Evolutionary conservation across 2,797 vertebrate species (phyloP).

Genomic region (Trachurus trachurus): DNA sequence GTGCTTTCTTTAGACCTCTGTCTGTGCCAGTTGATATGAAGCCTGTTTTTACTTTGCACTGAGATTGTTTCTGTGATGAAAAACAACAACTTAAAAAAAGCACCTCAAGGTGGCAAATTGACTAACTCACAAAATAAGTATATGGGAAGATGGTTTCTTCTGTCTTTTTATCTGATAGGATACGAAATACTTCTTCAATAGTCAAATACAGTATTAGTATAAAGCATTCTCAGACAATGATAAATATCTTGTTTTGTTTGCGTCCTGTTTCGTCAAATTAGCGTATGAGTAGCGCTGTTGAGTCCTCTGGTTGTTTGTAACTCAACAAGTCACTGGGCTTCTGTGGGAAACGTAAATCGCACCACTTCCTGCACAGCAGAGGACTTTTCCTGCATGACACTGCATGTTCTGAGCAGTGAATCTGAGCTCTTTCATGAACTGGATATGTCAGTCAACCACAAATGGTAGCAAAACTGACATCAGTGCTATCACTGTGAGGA

Average conservation of each 20-base stretch:
- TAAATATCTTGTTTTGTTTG: background rate
- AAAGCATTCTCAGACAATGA: background rate
- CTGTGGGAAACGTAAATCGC: constrained; percentile 24
- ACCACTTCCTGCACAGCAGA: constrained; percentile 19
- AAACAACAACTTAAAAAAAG: background rate
- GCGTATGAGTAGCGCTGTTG: no score
- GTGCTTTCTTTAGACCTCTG: background rate
- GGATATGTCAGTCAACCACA: constrained; percentile 59
- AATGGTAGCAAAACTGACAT: constrained; percentile 49
- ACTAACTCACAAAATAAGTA: background rate
- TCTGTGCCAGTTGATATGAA: constrained; percentile 11
- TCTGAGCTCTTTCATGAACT: constrained; percentile 53
- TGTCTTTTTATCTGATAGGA: no score
- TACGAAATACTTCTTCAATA: background rate
- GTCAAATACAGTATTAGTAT: background rate
- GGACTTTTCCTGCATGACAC: constrained; percentile 36
- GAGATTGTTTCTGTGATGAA: background rate
- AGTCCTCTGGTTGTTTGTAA: background rate
- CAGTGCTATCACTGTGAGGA: constrained; percentile 42
- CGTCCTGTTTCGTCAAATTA: background rate
- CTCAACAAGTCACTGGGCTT: background rate
- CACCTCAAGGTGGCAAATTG: background rate
- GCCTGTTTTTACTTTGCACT: background rate
- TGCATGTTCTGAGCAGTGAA: constrained; percentile 27
- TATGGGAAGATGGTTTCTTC: background rate